Base-by-base conservation (phyloP, 2,113 vertebrate species). In the Pelobates fuscus region DNA sequence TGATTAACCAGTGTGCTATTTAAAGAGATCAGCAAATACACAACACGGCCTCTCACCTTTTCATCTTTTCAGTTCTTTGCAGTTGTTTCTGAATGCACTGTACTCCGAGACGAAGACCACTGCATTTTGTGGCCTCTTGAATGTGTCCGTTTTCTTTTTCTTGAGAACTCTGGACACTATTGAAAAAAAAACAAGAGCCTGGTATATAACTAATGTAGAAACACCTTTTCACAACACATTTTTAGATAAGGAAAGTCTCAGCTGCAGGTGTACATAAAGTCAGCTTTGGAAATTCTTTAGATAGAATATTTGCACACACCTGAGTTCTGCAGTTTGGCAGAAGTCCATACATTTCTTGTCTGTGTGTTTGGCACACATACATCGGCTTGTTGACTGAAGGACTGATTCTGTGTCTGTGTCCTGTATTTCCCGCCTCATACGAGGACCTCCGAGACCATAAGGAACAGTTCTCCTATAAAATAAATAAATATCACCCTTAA, bases 401-500 rank as follows among this genome's bases (percentile, higher is more conserved):
- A 80, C 69, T 63, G 49, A 68, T 32, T 79, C 78, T 0, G 77
- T 61, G 65, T 81, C 59, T 64, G 78, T 32, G 44, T 92, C 89
- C 70, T 82, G 77, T 77, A 92, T 75, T 0, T 95, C 92, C 79
- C 96, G 93, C 78, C 82, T 94, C 58, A 86, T 85, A 70, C 97
- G 88, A 21, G 91, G 92, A 65, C 92, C 91, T 43, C 96, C 96
- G 0, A 99, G 91, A 60, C 97, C 96, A 67, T 99, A 99, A 0
- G 97, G 95, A 61, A 96, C 97, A 55, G 93, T 88, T 71, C 93
- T 94, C 81, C 97, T 99, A 52, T 20, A 62, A 46, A 41, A n/a
- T n/a, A n/a, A 52, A 67, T 18, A 17, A 46, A 14, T 2, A 18
- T 5, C 24, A 67, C 2, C 12, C 24, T 30, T 18, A 12, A 29